Conservation (phyloP, 2,888 invertebrate genomes). For the Euplexia lucipara region DNA sequence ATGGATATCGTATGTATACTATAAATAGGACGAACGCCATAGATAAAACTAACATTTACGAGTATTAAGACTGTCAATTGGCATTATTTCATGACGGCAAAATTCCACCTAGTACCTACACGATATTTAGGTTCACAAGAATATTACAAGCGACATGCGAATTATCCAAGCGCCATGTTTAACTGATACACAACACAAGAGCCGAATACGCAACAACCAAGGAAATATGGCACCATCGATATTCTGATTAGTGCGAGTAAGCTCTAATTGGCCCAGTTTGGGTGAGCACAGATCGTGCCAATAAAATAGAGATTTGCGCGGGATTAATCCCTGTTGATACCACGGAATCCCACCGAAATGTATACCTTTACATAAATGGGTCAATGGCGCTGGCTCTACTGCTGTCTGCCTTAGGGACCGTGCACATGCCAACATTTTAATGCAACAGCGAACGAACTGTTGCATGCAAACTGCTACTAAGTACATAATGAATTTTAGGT, state of each 20-base stretch:
- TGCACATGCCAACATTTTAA: constrained; percentile 56
- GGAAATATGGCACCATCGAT: constrained; percentile 70
- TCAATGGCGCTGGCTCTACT: constrained; percentile 66
- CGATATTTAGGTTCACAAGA: no score
- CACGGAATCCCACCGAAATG: constrained; percentile 78
- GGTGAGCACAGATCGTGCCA: constrained; percentile 81
- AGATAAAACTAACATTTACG: neutral
- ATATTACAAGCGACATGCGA: constrained; percentile 40
- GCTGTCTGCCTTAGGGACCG: constrained; percentile 60
- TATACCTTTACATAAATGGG: constrained; percentile 83
- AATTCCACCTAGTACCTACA: constrained; percentile 22
- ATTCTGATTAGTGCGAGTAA: constrained; percentile 82
- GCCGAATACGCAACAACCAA: constrained; percentile 44
- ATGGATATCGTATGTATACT: neutral
- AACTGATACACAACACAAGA: constrained; percentile 44
- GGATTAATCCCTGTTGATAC: constrained; percentile 85
- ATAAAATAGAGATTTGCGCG: constrained; percentile 88
- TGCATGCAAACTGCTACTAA: constrained; percentile 62
- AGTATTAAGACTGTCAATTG: neutral
- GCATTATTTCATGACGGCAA: neutral
- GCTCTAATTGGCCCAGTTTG: constrained; percentile 88
- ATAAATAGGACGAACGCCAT: neutral
- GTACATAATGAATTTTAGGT: constrained; percentile 58
- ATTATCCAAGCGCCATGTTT: constrained; percentile 37
- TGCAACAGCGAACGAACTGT: constrained; percentile 61